phyloP scores from a whole-genome alignment of 2,888 invertebrate genomes.

The Crocallis elinguaria region DNA sequence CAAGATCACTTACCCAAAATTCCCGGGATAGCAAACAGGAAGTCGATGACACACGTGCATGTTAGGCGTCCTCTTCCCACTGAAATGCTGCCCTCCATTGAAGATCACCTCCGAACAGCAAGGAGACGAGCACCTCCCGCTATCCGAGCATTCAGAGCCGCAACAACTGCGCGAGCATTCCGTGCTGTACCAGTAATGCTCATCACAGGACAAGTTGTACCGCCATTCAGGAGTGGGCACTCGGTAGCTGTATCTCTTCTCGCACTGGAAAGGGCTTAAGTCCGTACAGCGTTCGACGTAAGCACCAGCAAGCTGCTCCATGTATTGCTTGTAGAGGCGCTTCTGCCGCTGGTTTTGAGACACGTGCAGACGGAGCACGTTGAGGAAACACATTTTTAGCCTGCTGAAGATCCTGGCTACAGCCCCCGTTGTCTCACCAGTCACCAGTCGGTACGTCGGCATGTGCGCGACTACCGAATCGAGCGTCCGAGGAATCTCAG shows the following conservation, averaged over 20 bases:
- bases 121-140: conserved; percentile 76
- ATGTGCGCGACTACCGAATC: conserved; percentile 60
- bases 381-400: conserved; percentile 84
- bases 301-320: conserved; percentile 77
- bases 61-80: conserved; percentile 62
- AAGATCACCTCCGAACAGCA: conserved; percentile 83
- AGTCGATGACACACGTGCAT: conserved; percentile 62
- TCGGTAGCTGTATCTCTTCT: conserved; percentile 52
- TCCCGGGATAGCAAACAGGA: conserved; percentile 75
- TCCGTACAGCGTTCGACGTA: conserved; percentile 76
- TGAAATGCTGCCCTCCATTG: conserved; percentile 79
- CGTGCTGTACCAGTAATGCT: conserved; percentile 61
- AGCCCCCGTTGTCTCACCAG: conserved; percentile 47
- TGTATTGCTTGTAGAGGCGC: conserved; percentile 79
- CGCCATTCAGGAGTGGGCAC: conserved; percentile 68
- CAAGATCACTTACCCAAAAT: conserved; percentile 69
- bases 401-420: conserved; percentile 49
- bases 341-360: conserved; percentile 80
- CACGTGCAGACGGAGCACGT: conserved; percentile 82
- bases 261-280: conserved; percentile 61
- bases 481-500: conserved; percentile 57
- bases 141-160: conserved; percentile 70
- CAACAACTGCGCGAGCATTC: conserved; percentile 65
- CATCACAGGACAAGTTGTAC: conserved; percentile 65
- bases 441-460: conserved; percentile 68